phyloP scores from a whole-genome alignment of 1,140 invertebrate genomes.

The Maconellicoccus hirsutus region DNA sequence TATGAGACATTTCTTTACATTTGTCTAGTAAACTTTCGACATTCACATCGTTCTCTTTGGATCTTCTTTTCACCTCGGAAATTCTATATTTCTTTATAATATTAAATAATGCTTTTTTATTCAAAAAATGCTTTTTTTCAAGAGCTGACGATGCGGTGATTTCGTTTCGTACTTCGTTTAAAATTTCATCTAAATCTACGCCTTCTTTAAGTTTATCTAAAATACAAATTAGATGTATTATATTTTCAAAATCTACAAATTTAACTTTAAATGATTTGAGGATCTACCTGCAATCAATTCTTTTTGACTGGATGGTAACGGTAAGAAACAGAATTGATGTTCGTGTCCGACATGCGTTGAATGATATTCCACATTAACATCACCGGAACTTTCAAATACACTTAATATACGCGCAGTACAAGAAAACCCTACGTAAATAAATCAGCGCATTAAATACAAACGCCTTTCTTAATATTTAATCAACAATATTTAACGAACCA shows the following conservation, averaged over 20 bases:
- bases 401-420: background rate
- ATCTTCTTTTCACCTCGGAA: background rate
- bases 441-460: background rate
- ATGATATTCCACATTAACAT: background rate
- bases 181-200: background rate
- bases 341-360: constrained; percentile 3
- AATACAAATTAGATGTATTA: background rate
- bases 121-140: constrained; percentile 19
- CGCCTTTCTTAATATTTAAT: too few relatives aligned
- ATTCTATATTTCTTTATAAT: constrained; percentile 12
- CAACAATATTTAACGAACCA: background rate
- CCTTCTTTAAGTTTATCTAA: constrained; percentile 6
- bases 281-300: background rate
- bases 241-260: background rate
- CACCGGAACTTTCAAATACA: background rate
- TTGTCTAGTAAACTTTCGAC: constrained; percentile 5
- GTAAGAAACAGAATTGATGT: constrained; percentile 12
- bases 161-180: constrained; percentile 13
- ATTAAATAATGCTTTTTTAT: constrained; percentile 16
- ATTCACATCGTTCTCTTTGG: constrained; percentile 15
- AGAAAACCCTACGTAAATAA: background rate
- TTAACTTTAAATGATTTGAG: background rate
- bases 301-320: background rate
- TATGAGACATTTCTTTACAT: background rate
- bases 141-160: background rate